Conservation (phyloP, 1,140 invertebrate genomes). For the Drosophila dunni region DNA sequence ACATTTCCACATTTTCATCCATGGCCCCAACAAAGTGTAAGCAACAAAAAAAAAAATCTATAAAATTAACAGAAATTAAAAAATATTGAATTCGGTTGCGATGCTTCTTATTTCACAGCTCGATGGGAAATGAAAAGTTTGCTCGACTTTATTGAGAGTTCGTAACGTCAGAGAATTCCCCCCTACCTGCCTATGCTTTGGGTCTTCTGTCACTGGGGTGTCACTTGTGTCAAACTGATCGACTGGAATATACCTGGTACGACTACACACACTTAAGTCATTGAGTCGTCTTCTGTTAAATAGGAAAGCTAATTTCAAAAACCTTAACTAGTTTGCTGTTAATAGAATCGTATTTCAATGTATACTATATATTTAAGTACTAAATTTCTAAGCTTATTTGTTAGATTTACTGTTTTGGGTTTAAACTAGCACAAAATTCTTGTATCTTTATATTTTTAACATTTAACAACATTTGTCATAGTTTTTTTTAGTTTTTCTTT, state of each 20-base stretch:
- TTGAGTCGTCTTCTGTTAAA: too few species aligned
- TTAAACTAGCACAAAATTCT: too few species aligned
- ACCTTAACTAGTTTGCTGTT: too few species aligned
- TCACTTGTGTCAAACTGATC: not conserved
- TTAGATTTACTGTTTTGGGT: too few species aligned
- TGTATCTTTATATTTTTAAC: too few species aligned
- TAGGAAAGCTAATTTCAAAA: too few species aligned
- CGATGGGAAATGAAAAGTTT: conserved; percentile 4
- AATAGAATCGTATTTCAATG: too few species aligned
- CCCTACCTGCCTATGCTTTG: not conserved
- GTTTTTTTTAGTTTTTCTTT: too few species aligned
- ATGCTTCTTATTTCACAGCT: conserved; percentile 12
- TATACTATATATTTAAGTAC: too few species aligned
- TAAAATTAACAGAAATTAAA: not conserved
- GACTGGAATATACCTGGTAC: not conserved
- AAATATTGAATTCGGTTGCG: not conserved
- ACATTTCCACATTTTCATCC: conserved; percentile 15
- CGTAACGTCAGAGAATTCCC: not conserved
- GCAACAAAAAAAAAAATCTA: not conserved
- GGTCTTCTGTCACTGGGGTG: not conserved
- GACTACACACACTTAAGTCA: too few species aligned
- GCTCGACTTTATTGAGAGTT: not conserved
- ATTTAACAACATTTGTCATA: too few species aligned
- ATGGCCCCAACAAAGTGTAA: conserved; percentile 6
- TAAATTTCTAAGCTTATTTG: too few species aligned